These are phyloP conservation scores for Spinibarbus caldwelli DNA, from an alignment of 2,797 vertebrate species.

Conservation along the genomic window DNA sequence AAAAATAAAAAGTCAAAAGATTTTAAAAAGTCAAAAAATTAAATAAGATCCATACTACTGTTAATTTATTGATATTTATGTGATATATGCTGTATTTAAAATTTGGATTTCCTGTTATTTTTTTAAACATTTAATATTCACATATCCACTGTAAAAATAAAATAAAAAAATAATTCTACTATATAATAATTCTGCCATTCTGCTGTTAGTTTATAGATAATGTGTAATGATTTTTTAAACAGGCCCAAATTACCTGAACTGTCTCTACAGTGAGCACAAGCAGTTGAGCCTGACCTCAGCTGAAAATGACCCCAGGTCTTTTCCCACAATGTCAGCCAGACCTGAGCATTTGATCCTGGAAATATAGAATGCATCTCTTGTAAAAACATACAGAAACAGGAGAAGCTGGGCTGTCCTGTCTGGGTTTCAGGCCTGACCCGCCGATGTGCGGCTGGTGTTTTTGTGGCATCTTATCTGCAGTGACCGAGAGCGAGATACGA, in stretches of 20 bases:
- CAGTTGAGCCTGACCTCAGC: not conserved
- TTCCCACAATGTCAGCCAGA: not conserved
- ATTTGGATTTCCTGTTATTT: no score
- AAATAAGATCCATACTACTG: no score
- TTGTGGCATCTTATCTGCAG: not conserved
- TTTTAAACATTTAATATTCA: not conserved
- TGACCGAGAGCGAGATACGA: conserved; percentile 4
- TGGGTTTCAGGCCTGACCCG: not conserved
- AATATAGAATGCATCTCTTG: not conserved
- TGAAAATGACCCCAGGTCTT: not conserved
- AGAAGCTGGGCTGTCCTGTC: not conserved
- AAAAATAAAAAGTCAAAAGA: no score
- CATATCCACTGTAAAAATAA: not conserved
- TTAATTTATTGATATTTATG: not conserved
- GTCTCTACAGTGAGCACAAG: not conserved
- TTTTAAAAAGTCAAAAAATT: not conserved
- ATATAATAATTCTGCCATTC: no score
- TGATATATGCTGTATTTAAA: not conserved
- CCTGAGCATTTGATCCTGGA: not conserved
- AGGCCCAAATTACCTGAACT: no score
- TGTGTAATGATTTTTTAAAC: no score
- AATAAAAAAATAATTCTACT: not conserved
- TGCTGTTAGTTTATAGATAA: no score
- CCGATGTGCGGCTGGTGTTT: not conserved
- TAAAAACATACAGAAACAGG: not conserved